Percentiles rank a stretch among this genome's conserved stretches.
These are phyloP conservation scores for Dromius quadrimaculatus DNA, from an alignment of 2,888 invertebrate species.

Conservation along the genomic window DNA sequence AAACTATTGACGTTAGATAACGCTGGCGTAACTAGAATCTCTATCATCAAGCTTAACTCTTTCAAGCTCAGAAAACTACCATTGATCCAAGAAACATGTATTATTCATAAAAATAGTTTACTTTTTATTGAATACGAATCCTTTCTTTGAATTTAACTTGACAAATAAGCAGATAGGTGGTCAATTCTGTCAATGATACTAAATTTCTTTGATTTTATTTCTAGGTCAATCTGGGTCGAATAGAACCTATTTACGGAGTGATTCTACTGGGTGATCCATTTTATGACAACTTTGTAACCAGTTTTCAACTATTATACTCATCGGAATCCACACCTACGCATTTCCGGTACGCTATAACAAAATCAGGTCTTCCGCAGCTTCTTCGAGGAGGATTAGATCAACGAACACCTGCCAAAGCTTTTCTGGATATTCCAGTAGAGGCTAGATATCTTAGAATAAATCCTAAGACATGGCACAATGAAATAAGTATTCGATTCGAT, in stretches of 20 bases:
- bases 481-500: slow-evolving; percentile 76
- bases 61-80: too few species aligned
- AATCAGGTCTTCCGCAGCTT: slow-evolving; percentile 65
- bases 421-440: slow-evolving; percentile 80
- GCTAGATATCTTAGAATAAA: slow-evolving; percentile 79
- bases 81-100: too few species aligned
- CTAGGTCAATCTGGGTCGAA: slow-evolving; percentile 70
- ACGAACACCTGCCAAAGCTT: slow-evolving; percentile 71
- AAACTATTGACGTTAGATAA: too few species aligned
- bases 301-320: slow-evolving; percentile 80
- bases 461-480: slow-evolving; percentile 81
- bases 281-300: slow-evolving; percentile 80
- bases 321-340: slow-evolving; percentile 65
- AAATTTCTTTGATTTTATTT: too few species aligned
- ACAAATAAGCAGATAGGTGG: too few species aligned
- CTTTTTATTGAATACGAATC: too few species aligned
- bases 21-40: too few species aligned
- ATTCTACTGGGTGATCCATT: slow-evolving; percentile 78
- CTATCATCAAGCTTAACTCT: too few species aligned
- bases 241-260: slow-evolving; percentile 81
- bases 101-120: too few species aligned
- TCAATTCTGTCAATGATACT: too few species aligned
- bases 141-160: too few species aligned
- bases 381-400: slow-evolving; percentile 81
- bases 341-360: slow-evolving; percentile 65